These are phyloP conservation scores for Teleiodes luculella DNA, from an alignment of 2,888 invertebrate species.

Conservation along the genomic window DNA sequence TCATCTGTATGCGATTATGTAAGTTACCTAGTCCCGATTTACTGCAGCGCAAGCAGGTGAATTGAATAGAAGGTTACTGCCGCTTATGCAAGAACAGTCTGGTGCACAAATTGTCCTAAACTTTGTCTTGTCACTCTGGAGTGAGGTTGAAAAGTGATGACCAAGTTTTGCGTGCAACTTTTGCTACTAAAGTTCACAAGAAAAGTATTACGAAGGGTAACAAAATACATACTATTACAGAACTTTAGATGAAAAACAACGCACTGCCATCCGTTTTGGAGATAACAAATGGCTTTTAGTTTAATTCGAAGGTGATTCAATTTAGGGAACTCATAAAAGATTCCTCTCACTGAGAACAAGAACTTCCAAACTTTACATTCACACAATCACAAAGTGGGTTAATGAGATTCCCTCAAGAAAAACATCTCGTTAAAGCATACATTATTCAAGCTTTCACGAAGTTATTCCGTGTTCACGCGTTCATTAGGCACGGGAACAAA, in stretches of 20 bases:
- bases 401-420: slow-evolving; percentile 78
- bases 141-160: slow-evolving; percentile 6
- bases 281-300: slow-evolving; percentile 20
- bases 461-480: slow-evolving; percentile 77
- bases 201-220: not conserved
- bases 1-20: slow-evolving; percentile 68
- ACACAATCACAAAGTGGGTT: slow-evolving; percentile 76
- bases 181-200: not conserved
- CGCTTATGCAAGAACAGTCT: not conserved
- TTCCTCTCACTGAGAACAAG: slow-evolving; percentile 61
- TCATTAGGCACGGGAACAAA: slow-evolving; percentile 70
- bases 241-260: slow-evolving; percentile 7
- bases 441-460: slow-evolving; percentile 75
- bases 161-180: not conserved
- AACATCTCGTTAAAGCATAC: slow-evolving; percentile 78
- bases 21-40: slow-evolving; percentile 35
- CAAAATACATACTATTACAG: not conserved
- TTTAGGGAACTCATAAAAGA: slow-evolving; percentile 63
- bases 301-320: slow-evolving; percentile 56
- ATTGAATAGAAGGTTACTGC: not conserved
- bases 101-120: slow-evolving; percentile 1
- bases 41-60: slow-evolving; percentile 8
- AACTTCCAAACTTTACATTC: slow-evolving; percentile 73
- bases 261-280: not conserved
- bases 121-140: slow-evolving; percentile 1